A percentile compares a stretch with the other conserved stretches of the same genome.
Evolutionary conservation across 2,797 vertebrate genomes (phyloP).

Genomic region (Peromyscus nudipes): DNA sequence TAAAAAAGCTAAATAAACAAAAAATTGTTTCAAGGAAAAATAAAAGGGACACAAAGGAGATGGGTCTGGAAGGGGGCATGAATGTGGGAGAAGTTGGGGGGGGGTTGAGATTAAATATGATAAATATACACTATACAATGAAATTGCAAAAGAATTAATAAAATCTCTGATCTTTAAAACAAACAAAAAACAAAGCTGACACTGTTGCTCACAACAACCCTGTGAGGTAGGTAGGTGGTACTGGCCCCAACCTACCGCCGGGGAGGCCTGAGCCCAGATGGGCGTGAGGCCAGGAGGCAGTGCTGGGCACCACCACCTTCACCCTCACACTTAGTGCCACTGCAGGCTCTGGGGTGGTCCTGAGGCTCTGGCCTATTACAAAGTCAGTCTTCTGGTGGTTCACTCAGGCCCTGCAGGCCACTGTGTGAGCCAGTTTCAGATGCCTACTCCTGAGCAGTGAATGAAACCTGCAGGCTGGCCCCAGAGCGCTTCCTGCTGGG

Average conservation of each 20-base stretch:
- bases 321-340: background rate
- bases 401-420: background rate
- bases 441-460: background rate
- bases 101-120: background rate
- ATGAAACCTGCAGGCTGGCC: background rate
- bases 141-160: background rate
- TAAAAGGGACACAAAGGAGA: background rate
- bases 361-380: background rate
- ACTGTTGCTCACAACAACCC: conserved; percentile 65
- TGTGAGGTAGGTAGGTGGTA: conserved; percentile 78
- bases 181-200: background rate
- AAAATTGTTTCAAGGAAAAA: background rate
- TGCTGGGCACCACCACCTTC: background rate
- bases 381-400: background rate
- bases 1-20: background rate
- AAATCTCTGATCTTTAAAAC: background rate
- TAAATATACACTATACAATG: background rate
- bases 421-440: background rate
- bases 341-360: background rate
- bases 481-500: too few relatives aligned
- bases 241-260: background rate
- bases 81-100: background rate
- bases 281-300: background rate
- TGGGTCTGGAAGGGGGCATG: background rate
- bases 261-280: conserved; percentile 64